phyloP scores from a whole-genome alignment of 2,797 vertebrate genomes.

The Trachurus trachurus region DNA sequence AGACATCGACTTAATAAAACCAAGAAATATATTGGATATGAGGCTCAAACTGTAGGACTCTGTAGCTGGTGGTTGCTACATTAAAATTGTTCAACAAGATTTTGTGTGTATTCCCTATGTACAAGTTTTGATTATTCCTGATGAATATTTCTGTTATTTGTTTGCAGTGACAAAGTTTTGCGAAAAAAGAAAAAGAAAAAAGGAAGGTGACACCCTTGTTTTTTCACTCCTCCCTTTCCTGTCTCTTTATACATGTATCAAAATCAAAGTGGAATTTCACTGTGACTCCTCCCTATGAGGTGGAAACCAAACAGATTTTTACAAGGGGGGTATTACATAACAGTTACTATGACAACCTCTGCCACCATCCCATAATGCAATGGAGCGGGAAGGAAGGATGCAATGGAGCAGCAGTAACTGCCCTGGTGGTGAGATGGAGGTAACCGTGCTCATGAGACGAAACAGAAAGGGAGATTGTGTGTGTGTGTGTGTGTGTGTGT shows the following conservation, averaged over 20 bases:
- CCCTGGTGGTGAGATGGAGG: slow-evolving; percentile 50
- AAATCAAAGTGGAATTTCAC: slow-evolving; percentile 73
- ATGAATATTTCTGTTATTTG: background rate
- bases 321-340: slow-evolving; percentile 59
- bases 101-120: background rate
- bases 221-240: background rate
- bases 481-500: background rate
- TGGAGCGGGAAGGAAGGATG: slow-evolving; percentile 53
- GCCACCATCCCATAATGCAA: slow-evolving; percentile 71
- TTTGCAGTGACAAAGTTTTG: background rate
- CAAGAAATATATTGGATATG: background rate
- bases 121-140: background rate
- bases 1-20: background rate
- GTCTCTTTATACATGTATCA: slow-evolving; percentile 2
- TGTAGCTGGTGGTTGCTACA: background rate
- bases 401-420: slow-evolving; percentile 67
- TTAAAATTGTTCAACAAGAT: too few relatives aligned
- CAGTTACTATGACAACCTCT: slow-evolving; percentile 57
- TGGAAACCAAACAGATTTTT: slow-evolving; percentile 53
- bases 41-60: background rate
- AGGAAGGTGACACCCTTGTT: slow-evolving; percentile 34
- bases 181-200: too few relatives aligned
- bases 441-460: slow-evolving; percentile 13
- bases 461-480: slow-evolving; percentile 20
- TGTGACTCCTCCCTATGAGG: slow-evolving; percentile 53